Evolutionary conservation across 2,888 invertebrate species (phyloP).

Genomic region (Osmoderma eremita): DNA sequence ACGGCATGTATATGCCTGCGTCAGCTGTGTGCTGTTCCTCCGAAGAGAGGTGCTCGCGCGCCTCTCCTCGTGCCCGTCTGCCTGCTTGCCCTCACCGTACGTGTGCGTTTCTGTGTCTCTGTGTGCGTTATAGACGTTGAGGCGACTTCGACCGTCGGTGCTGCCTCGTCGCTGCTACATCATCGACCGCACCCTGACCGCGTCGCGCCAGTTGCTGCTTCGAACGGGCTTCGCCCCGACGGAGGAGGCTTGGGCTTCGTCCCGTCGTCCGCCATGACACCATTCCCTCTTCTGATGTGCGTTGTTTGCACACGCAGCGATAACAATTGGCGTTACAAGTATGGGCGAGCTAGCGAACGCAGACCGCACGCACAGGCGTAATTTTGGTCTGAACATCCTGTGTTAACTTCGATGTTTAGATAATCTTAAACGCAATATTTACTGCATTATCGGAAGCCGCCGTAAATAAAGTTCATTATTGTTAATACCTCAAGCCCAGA

Average conservation of each 20-base stretch:
- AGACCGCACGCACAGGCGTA: too few relatives aligned
- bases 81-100: neutral
- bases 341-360: too few relatives aligned
- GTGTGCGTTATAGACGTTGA: neutral
- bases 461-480: too few relatives aligned
- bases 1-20: neutral
- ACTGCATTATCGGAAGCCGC: too few relatives aligned
- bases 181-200: constrained; percentile 49
- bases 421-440: too few relatives aligned
- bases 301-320: constrained; percentile 26
- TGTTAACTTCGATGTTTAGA: too few relatives aligned
- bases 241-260: constrained; percentile 17
- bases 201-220: neutral
- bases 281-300: constrained; percentile 21
- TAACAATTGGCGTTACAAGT: too few relatives aligned
- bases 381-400: too few relatives aligned
- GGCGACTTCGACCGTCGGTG: neutral
- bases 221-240: neutral
- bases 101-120: neutral
- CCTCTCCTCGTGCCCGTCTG: too few relatives aligned
- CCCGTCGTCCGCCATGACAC: constrained; percentile 35
- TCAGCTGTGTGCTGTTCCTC: neutral
- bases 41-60: neutral
- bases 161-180: constrained; percentile 36
- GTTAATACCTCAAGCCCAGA: too few relatives aligned